Base-by-base conservation (phyloP, 2,888 invertebrate genomes). In the Nineta flava region DNA sequence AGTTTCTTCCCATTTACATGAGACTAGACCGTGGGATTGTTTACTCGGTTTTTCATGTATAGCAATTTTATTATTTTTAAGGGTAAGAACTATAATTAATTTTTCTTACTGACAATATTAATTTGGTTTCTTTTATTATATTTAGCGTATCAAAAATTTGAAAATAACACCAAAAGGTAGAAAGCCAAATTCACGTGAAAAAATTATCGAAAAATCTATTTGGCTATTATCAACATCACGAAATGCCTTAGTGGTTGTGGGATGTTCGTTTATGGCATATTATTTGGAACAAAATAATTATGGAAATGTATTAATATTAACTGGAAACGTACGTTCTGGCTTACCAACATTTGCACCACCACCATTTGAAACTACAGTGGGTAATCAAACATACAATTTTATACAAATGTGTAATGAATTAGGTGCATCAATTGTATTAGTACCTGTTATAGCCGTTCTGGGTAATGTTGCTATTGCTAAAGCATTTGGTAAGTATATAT, bases 381-480 rank as follows among this genome's bases (percentile, higher is more conserved):
- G 73, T 48, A 79, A 78, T 50, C 68, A 69, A 46, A 75, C 79
- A 2, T 68, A 80, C 13, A 66, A 65, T 9, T 81, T 85, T 57
- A 60, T 73, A 12, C 79, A 82, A 53, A 84, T 85, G 86, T 73
- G 83, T 51, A 74, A 81, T 17, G 83, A 86, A 61, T 73, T 95
- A 50, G 92, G 93, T 4, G 80, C 86, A 0, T 90, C 92, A 0
- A 81, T 94, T 53, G 69, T 87, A 26, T 73, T 95, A 48, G 82
- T 95, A 9, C 93, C 95, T 2, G 76, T 95, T 32, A 86, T 95
- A 55, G 90, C 87, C 0, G 86, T 95, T 1, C 70, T 95, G 45
- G 94, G 95, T 54, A 91, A 93, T 61, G 91, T 95, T 1, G 95
- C 95, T 9, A 95, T 95, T 55, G 93, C 92, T 4, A 95, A 94